phyloP scores from a whole-genome alignment of 2,797 vertebrate species.

The Ctenosaura bakeri region DNA sequence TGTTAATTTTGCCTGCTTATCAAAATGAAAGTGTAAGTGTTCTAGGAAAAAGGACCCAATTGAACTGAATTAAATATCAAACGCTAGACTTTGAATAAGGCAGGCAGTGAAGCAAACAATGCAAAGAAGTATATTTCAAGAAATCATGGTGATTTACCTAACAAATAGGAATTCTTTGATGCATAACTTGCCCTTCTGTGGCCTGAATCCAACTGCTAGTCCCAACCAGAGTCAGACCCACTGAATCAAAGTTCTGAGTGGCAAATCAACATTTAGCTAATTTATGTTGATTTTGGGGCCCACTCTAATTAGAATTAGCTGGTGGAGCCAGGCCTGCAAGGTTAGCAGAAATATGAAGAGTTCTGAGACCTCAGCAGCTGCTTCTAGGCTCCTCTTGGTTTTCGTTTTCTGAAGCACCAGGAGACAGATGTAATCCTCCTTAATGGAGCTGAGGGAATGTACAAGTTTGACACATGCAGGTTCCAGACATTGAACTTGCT shows the following conservation, averaged over 20 bases:
- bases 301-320: too few species aligned
- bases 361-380: background rate
- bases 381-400: background rate
- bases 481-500: background rate
- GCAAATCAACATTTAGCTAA: too few species aligned
- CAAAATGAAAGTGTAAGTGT: background rate
- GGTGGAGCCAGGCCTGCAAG: background rate
- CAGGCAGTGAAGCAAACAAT: background rate
- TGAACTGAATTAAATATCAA: background rate
- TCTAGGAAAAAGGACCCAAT: background rate
- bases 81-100: slow-evolving; percentile 3
- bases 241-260: too few species aligned
- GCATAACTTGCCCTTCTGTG: background rate
- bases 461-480: background rate
- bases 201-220: too few species aligned
- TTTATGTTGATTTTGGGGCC: too few species aligned
- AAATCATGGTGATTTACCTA: background rate
- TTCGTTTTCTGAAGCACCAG: background rate
- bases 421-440: background rate
- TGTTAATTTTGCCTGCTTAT: slow-evolving; percentile 7
- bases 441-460: background rate
- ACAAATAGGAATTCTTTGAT: background rate
- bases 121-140: background rate
- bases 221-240: too few species aligned
- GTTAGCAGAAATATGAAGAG: background rate